Percentiles rank a stretch among this genome's conserved stretches.
These are phyloP conservation scores for Aphidius ervi DNA, from an alignment of 1,140 invertebrate genomes.

Conservation along the genomic window DNA sequence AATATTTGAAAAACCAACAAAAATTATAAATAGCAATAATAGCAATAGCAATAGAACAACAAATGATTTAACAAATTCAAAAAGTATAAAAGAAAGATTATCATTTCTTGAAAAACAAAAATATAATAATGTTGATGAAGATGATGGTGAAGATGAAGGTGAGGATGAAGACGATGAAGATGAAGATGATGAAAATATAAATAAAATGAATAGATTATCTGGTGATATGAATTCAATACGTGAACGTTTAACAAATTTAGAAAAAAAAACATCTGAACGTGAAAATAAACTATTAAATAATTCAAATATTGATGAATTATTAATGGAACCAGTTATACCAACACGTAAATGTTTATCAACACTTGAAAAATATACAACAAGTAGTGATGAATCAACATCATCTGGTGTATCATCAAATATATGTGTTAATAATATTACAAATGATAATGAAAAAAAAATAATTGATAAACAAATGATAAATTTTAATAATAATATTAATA, in stretches of 20 bases:
- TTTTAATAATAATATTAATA: slow-evolving; percentile 38
- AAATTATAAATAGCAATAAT: slow-evolving; percentile 34
- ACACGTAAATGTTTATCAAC: slow-evolving; percentile 45
- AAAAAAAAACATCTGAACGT: slow-evolving; percentile 56
- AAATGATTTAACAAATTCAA: slow-evolving; percentile 60
- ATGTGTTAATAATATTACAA: slow-evolving; percentile 50
- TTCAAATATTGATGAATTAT: slow-evolving; percentile 33
- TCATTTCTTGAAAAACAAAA: slow-evolving; percentile 61
- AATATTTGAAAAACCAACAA: slow-evolving; percentile 67
- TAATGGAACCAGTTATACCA: slow-evolving; percentile 36
- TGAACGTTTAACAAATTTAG: slow-evolving; percentile 60
- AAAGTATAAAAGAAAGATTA: slow-evolving; percentile 68
- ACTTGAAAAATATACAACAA: slow-evolving; percentile 41
- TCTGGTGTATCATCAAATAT: slow-evolving; percentile 24
- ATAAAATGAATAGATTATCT: slow-evolving; percentile 51
- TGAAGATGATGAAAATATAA: slow-evolving; percentile 41
- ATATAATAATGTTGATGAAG: slow-evolving; percentile 37
- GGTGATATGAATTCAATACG: slow-evolving; percentile 61
- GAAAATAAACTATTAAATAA: slow-evolving; percentile 34
- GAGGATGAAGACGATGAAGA: slow-evolving; percentile 28
- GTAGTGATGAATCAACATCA: slow-evolving; percentile 30
- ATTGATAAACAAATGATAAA: slow-evolving; percentile 32
- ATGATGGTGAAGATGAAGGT: slow-evolving; percentile 24
- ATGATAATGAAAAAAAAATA: slow-evolving; percentile 41
- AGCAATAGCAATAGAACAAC: slow-evolving; percentile 46